These are phyloP conservation scores for Kuschelorhynchus macadamiae DNA, from an alignment of 2,888 invertebrate genomes.

Conservation along the genomic window DNA sequence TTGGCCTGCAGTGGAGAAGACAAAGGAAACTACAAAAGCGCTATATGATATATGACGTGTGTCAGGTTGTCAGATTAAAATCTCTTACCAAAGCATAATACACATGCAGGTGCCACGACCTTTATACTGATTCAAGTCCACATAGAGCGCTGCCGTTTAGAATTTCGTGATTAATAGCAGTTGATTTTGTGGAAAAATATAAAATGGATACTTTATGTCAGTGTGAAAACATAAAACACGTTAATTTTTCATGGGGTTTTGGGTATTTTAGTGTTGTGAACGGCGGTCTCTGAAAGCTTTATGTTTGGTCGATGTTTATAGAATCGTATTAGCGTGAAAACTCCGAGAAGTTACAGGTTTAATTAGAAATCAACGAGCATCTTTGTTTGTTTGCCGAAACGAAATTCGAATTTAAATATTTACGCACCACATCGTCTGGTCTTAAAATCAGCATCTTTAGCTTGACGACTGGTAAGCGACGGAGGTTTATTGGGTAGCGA, in stretches of 20 bases:
- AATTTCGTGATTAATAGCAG: constrained; percentile 31
- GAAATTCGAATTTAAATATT: constrained; percentile 38
- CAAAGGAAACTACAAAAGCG: constrained; percentile 21
- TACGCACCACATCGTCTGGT: constrained; percentile 24
- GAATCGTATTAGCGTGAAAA: constrained; percentile 27
- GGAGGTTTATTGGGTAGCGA: constrained; percentile 19
- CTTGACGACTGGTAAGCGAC: constrained; percentile 4
- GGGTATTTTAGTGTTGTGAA: constrained; percentile 25
- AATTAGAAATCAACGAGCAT: constrained; percentile 37
- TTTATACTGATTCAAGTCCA: constrained; percentile 4
- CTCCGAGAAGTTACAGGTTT: constrained; percentile 26
- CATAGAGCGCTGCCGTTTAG: constrained; percentile 15
- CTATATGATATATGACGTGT: constrained; percentile 41
- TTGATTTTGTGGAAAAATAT: constrained; percentile 41
- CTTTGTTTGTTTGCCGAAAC: constrained; percentile 33
- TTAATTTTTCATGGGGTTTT: constrained; percentile 38
- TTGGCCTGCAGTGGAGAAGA: too few species aligned
- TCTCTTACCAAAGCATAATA: constrained; percentile 26
- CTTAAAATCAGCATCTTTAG: constrained; percentile 26
- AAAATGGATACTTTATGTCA: constrained; percentile 32
- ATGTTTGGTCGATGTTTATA: constrained; percentile 31
- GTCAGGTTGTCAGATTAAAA: constrained; percentile 43
- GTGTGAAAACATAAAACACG: constrained; percentile 18
- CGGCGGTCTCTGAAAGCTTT: constrained; percentile 30
- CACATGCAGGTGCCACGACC: constrained; percentile 29